Evolutionary conservation across 2,888 invertebrate species (phyloP), one percentile per base, ranked within the genome.

Genomic region (Pristionchus japonicus): DNA sequence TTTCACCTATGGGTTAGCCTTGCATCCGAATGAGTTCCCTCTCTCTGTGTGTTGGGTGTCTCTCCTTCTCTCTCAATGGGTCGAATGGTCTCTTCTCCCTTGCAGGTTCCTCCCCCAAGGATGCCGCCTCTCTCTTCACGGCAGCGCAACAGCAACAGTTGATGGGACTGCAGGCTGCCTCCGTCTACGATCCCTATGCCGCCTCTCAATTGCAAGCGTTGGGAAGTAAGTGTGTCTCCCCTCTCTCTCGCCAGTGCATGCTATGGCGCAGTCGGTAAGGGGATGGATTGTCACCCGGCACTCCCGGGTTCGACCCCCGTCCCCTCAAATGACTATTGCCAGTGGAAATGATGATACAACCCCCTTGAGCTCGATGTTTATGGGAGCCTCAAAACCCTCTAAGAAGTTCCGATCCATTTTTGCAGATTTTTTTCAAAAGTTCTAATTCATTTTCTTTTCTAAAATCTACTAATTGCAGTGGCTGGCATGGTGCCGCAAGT

Each of bases 401-500:
- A 88, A 88, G 88, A 88, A 88, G 88, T 88, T 67, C 88, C 49
- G 83, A 88, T 83, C 70, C 37, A 80, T 52, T 87, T 80, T 86
- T 67, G 15, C 20, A 23, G n/a, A 67, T 40, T 40, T 57, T 15
- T 37, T 2, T 17, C 13, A 74, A 31, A 23, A 34, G 0, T 49
- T 77, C 3, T 40, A 67, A 43, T 34, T 61, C 6, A 23, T 47
- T 74, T 40, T 17, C 40, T 17, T 20, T 23, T 6, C 27, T 31
- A 37, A 20, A 40, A 11, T 0, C 4, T 27, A 70, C 3, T 49
- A 27, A 20, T 89, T 90, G 27, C 89, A 90, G 90, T 90, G 82
- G 83, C 90, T 43, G 70, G 67, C 31, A 34, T 83, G 40, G 40
- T 23, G 86, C 90, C 34, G 84, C 89, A 64, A 77, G 89, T 23